These are phyloP conservation scores for Leptodactylus fuscus DNA, from an alignment of 2,113 vertebrate species.

Conservation along the genomic window DNA sequence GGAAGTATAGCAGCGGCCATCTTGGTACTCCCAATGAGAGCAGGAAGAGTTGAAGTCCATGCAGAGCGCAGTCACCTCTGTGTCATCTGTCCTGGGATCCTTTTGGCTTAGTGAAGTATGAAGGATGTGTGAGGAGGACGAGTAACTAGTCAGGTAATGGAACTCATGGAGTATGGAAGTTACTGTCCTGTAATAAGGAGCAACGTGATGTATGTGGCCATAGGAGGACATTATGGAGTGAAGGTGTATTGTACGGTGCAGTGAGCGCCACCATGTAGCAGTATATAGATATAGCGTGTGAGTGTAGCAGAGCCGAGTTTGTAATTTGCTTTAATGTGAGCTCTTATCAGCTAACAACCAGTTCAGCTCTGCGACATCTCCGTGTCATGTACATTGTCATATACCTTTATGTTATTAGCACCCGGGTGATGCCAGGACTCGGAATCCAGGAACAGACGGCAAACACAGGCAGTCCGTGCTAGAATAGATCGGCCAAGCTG, in stretches of 20 bases:
- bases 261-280: too few relatives aligned
- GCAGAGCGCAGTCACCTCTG: constrained; percentile 8
- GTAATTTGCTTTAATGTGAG: neutral
- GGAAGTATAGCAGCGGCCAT: neutral
- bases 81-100: neutral
- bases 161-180: neutral
- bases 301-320: neutral
- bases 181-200: neutral
- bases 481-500: too few relatives aligned
- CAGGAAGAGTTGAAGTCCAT: constrained; percentile 9
- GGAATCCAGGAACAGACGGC: too few relatives aligned
- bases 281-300: too few relatives aligned
- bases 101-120: neutral
- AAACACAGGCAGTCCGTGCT: too few relatives aligned
- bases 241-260: too few relatives aligned
- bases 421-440: too few relatives aligned
- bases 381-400: too few relatives aligned
- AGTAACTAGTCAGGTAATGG: neutral
- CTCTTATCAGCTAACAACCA: neutral
- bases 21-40: neutral
- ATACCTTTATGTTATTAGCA: too few relatives aligned
- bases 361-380: neutral
- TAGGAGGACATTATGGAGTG: too few relatives aligned
- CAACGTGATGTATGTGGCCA: neutral
- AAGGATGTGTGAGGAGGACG: neutral